Base-by-base conservation (phyloP, 2,113 vertebrate species). In the Phaethornis superciliosus region DNA sequence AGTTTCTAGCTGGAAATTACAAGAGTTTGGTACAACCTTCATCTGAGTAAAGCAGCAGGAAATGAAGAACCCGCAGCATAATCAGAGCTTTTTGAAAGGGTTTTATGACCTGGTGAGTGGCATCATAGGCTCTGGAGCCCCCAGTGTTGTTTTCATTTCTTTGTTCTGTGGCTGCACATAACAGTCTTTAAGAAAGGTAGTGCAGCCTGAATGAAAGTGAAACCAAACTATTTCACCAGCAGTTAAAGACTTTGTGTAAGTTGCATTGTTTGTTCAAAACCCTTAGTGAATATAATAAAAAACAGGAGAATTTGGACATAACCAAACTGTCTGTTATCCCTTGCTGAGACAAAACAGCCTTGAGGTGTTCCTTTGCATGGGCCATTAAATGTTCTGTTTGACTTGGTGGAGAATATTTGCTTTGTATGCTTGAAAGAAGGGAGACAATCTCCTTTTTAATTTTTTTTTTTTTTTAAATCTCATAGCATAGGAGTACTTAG, bases 121-220 rank as follows among this genome's bases (percentile, higher is more conserved):
- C 55, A 65, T 37, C 0, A 1, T 7, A 71, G 56, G 46, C 26
- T 18, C 0, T 0, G 40, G 27, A 70, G 28, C 70, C 40, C 17
- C 71, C 44, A n/a, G 4, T 2, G 7, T 30, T 1, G 2, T 77
- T 70, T 54, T 55, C 51, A 51, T 33, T 59, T 86, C 40, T 77
- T 68, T 33, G 7, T 52, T 44, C 42, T 15, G 22, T 30, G 37
- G 46, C 55, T 77, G 60, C 51, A 71, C 22, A 4, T 18, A 51
- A 26, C 4, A 3, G 24, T 54, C 75, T 60, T 26, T 46, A 47
- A 56, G 22, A 44, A 68, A 33, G 2, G 5, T 12, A 40, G 32
- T 13, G 65, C n/a, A 54, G 49, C 51, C 49, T 47, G 26, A n/a
- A 37, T 5, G 17, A 81, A 94, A 68, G 69, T 60, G 63, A 95